Base-by-base conservation (phyloP, 2,888 invertebrate genomes). In the Cryptus armator region DNA sequence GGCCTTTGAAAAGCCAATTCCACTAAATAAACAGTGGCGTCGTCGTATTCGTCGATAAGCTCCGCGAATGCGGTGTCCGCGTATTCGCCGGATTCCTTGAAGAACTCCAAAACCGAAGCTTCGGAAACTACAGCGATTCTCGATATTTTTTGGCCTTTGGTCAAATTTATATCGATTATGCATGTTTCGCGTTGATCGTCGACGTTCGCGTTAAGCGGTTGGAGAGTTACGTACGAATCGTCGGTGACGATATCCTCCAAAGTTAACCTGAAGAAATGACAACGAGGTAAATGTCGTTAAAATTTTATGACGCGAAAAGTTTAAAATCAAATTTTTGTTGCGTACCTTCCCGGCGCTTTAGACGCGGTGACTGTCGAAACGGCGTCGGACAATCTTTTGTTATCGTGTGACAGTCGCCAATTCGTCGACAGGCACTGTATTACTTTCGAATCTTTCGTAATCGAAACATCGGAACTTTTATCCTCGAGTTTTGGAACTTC, bases 61-160 rank as follows among this genome's bases (percentile, higher is more conserved):
- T 94, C 92, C 4, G 94, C 93, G 79, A 91, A 91, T 48, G 88
- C 86, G 16, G 94, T 94, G 9, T 89, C 91, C 2, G 94, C 89
- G 85, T 94, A 94, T 89, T 94, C 94, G 51, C 93, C 94, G 77
- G 87, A 92, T 84, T 93, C 92, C 76, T 94, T 94, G 86, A 93
- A 94, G 81, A 94, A 90, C 89, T 94, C 94, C 76, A 94, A 87
- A n/a, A 94, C 91, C 12, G 92, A 92, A 10, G 94, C 94, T 90
- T 94, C 94, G 3, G 94, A 94, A 51, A 94, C 93, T 59, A 94
- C 81, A 29, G 92, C 92, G 12, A 94, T 90, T 24, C 91, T 90
- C 9, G 90, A 89, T 70, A 94, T 93, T 85, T 86, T 91, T 67
- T 92, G 90, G 68, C 87, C 86, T 74, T 92, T 91, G 37, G 81